A percentile compares a stretch with the other conserved stretches of the same genome.
phyloP scores from a whole-genome alignment of 2,113 vertebrate species.

The Castor canadensis region DNA sequence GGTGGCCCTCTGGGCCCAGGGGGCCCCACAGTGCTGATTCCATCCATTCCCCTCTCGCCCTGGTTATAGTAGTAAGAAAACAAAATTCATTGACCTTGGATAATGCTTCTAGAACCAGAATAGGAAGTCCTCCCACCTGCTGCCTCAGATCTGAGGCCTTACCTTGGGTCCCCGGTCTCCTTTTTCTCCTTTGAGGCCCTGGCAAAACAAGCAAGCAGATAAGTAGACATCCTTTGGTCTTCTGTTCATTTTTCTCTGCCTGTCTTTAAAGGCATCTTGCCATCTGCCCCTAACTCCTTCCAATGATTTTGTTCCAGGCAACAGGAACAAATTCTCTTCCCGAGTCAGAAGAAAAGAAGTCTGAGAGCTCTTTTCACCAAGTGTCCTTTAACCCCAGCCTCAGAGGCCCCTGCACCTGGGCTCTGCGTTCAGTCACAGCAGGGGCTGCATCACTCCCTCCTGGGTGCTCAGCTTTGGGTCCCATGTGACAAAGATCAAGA shows the following conservation, averaged over 20 bases:
- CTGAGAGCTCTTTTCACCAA: too few species aligned
- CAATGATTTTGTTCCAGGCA: not conserved
- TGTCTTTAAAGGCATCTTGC: not conserved
- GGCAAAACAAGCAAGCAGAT: conserved; percentile 38
- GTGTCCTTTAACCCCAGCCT: not conserved
- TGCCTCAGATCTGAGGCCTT: conserved; percentile 19
- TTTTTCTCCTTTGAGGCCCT: conserved; percentile 91
- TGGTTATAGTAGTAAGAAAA: conserved; percentile 73
- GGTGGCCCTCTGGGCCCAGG: conserved; percentile 93
- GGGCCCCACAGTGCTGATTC: conserved; percentile 86
- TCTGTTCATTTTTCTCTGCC: not conserved
- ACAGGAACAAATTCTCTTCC: not conserved
- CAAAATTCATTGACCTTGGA: not conserved
- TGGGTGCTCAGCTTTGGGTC: not conserved
- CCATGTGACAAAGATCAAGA: not conserved
- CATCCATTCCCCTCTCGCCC: conserved; percentile 91
- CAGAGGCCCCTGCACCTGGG: not conserved
- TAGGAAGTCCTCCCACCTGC: not conserved
- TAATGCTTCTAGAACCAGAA: not conserved
- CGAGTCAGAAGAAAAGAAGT: not conserved
- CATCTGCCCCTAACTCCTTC: not conserved
- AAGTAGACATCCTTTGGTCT: not conserved
- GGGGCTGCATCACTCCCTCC: not conserved
- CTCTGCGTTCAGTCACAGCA: too few species aligned
- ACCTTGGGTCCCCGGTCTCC: conserved; percentile 93